A percentile compares a stretch with the other conserved stretches of the same genome.
Conservation (phyloP, 2,888 invertebrate species). For the Campaea margaritaria region DNA sequence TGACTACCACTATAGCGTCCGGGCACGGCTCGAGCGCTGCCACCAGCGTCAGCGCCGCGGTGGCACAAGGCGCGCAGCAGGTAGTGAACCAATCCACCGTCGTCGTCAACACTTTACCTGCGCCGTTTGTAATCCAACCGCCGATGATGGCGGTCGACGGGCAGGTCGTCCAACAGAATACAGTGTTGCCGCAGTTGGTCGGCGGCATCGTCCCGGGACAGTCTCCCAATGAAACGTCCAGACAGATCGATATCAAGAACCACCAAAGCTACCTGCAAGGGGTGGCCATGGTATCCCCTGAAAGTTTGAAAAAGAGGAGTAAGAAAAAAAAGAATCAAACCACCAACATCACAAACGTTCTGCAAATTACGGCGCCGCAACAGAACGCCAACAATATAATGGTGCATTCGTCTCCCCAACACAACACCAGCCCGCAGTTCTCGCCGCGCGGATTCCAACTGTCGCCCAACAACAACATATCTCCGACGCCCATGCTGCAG, state of each 20-base stretch:
- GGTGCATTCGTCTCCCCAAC: conserved; percentile 80
- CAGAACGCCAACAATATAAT: conserved; percentile 87
- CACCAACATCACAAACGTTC: conserved; percentile 88
- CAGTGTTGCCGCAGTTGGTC: conserved; percentile 89
- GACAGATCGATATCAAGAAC: conserved; percentile 85
- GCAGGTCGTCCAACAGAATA: conserved; percentile 88
- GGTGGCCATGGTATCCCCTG: conserved; percentile 87
- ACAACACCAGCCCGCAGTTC: conserved; percentile 83
- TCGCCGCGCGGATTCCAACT: conserved; percentile 91
- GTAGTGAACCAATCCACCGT: conserved; percentile 91
- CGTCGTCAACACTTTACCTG: conserved; percentile 91
- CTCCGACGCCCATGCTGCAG: conserved; percentile 89
- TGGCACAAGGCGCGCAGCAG: conserved; percentile 86
- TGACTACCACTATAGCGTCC: conserved; percentile 84
- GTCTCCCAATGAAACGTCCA: conserved; percentile 74
- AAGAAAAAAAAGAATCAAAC: conserved; percentile 91
- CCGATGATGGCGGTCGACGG: conserved; percentile 91
- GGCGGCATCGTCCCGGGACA: conserved; percentile 87
- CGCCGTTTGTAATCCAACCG: conserved; percentile 92
- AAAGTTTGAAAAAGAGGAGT: conserved; percentile 87
- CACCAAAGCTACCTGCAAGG: conserved; percentile 72
- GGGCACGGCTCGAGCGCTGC: conserved; percentile 86
- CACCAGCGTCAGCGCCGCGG: conserved; percentile 87
- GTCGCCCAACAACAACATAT: conserved; percentile 87
- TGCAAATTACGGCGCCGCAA: conserved; percentile 88